Evolutionary conservation across 2,888 invertebrate genomes (phyloP).

Genomic region (Dromius quadrimaculatus): DNA sequence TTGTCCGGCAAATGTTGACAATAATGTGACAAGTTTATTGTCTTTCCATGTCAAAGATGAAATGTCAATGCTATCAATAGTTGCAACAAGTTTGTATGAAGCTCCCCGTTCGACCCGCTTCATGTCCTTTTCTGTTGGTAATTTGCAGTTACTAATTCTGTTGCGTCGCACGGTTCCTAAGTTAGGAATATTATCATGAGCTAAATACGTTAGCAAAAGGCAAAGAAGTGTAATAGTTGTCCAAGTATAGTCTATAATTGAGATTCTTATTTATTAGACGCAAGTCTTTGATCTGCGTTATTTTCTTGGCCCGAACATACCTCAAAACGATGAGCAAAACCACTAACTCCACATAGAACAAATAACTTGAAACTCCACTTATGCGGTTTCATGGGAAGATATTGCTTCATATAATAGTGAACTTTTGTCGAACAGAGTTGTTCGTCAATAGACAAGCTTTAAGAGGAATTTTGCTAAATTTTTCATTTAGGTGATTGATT

Average conservation of each 20-base stretch:
- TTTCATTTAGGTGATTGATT: slow-evolving; percentile 56
- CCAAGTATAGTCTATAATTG: not conserved
- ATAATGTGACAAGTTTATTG: slow-evolving; percentile 59
- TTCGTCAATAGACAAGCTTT: slow-evolving; percentile 59
- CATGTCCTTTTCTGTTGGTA: not conserved
- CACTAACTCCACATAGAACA: slow-evolving; percentile 56
- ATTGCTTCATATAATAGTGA: slow-evolving; percentile 58
- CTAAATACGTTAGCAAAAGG: not conserved
- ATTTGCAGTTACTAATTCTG: slow-evolving; percentile 14
- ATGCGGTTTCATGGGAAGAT: slow-evolving; percentile 59
- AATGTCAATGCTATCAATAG: slow-evolving; percentile 40
- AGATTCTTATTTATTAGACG: not conserved
- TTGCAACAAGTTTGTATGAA: slow-evolving; percentile 2
- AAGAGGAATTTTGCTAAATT: slow-evolving; percentile 58
- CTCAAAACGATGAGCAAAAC: slow-evolving; percentile 58
- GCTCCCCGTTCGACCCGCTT: not conserved
- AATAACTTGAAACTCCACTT: slow-evolving; percentile 60
- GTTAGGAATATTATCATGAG: not conserved
- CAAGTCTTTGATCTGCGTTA: not conserved
- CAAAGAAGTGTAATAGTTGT: not conserved
- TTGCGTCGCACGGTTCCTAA: not conserved
- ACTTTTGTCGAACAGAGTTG: slow-evolving; percentile 60
- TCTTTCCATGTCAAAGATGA: slow-evolving; percentile 58
- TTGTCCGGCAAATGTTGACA: slow-evolving; percentile 59
- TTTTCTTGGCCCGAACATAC: slow-evolving; percentile 55